Evolutionary conservation across 2,888 invertebrate genomes (phyloP), one percentile per base, ranked within the genome.

Genomic region (Beris chalybata): DNA sequence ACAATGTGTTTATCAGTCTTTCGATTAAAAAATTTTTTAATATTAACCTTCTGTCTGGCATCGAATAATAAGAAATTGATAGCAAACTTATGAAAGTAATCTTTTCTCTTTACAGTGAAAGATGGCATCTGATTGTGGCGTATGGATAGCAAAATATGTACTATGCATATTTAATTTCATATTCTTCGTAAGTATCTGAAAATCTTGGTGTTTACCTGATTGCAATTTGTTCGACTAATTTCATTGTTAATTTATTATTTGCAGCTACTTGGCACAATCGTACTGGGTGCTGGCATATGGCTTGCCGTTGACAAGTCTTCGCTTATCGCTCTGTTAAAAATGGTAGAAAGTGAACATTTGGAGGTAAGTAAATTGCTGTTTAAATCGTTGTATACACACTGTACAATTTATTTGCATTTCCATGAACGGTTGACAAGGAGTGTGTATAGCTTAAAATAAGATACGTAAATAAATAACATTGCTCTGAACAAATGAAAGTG

Each of bases 141-240:
- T 87, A 69, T 86, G 85, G 79, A 81, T 87, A 77, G 87, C 87
- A 75, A 89, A 89, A 82, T 89, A 89, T 81, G 83, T 88, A 72
- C 82, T 89, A 69, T 89, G 89, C 80, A 82, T 88, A 76, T 87
- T 89, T 82, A 89, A 89, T 80, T 89, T 89, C 76, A 77, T 87
- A 71, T 87, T 89, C 80, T 88, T 89, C 76, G 89, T 89, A 83
- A 88, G 89, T 88, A 82, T 53, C n/a, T 22, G 3, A 15, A 53
- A 1, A 11, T 48, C 9, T 43, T 43, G 22, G 32, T 54, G 30
- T 11, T 38, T 38, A 3, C 11, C 30, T 13, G 7, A 29, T n/a
- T 43, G 44, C 7, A 22, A 29, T 43, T 44, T 57, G 22, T 5
- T 7, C 31, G 15, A 43, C 31, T 54, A 64, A 53, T 54, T 38